phyloP scores from a whole-genome alignment of 92 coral and sea anemone genomes.

The Epizoanthus scotinus region DNA sequence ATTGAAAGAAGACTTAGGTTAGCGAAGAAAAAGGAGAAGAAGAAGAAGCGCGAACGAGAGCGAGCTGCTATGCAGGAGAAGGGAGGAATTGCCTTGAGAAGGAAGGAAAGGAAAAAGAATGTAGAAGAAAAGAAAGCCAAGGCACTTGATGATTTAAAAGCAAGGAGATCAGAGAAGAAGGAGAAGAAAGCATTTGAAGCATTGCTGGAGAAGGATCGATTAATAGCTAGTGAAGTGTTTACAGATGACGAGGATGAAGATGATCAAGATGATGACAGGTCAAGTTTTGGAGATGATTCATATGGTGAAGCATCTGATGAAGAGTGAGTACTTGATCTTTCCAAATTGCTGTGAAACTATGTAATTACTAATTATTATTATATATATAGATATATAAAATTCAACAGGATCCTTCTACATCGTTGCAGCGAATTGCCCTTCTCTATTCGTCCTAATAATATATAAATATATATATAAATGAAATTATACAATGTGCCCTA shows the following conservation, averaged over 20 bases:
- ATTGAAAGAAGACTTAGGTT: constrained; percentile 84
- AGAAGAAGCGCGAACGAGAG: constrained; percentile 80
- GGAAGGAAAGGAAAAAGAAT: constrained; percentile 87
- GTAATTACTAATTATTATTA: neutral
- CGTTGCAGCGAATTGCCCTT: no score
- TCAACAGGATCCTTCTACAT: no score
- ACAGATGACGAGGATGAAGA: constrained; percentile 98
- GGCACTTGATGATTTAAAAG: constrained; percentile 93
- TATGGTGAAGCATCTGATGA: constrained; percentile 84
- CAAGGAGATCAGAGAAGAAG: constrained; percentile 85
- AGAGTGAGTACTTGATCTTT: constrained; percentile 17
- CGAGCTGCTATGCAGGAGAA: constrained; percentile 74
- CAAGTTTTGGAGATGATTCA: constrained; percentile 81
- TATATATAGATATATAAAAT: no score
- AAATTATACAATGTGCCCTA: no score
- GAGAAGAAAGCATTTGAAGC: constrained; percentile 86
- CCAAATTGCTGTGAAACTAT: neutral
- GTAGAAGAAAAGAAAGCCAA: constrained; percentile 96
- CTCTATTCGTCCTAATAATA: no score
- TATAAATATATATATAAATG: no score
- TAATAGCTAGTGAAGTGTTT: constrained; percentile 90
- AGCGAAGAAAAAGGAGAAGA: constrained; percentile 92
- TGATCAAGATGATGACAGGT: constrained; percentile 90
- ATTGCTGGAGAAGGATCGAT: constrained; percentile 85
- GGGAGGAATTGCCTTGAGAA: constrained; percentile 91